phyloP scores from a whole-genome alignment of 35 echinoderm and acorn worm species.

The Heliocidaris erythrogramma region DNA sequence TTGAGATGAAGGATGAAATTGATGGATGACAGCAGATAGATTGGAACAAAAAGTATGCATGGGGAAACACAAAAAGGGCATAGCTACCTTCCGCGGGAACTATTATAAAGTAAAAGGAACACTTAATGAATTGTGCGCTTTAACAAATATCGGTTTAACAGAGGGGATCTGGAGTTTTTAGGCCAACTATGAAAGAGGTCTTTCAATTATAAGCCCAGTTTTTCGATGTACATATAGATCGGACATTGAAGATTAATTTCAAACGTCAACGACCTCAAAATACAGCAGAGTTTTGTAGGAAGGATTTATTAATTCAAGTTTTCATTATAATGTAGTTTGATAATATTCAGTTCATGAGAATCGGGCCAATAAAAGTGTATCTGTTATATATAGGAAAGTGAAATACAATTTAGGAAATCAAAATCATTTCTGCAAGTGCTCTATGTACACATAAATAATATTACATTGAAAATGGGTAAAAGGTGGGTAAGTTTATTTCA shows the following conservation, averaged over 20 bases:
- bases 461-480: too few species aligned
- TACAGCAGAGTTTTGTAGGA: not conserved
- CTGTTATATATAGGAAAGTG: too few species aligned
- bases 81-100: not conserved
- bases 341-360: too few species aligned
- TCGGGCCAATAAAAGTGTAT: too few species aligned
- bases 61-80: not conserved
- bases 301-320: not conserved
- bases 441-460: too few species aligned
- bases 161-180: not conserved
- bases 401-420: too few species aligned
- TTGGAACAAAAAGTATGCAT: not conserved
- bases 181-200: not conserved
- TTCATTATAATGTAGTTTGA: too few species aligned
- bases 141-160: not conserved
- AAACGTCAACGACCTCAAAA: not conserved
- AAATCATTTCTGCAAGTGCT: too few species aligned
- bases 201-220: not conserved
- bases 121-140: not conserved
- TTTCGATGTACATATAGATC: not conserved
- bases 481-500: too few species aligned
- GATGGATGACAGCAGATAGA: not conserved
- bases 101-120: not conserved
- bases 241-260: not conserved
- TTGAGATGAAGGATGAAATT: conserved; percentile 2